Percentiles rank a stretch among this genome's conserved stretches.
phyloP scores from a whole-genome alignment of 1,140 invertebrate genomes.

The Cecropterus lyciades region DNA sequence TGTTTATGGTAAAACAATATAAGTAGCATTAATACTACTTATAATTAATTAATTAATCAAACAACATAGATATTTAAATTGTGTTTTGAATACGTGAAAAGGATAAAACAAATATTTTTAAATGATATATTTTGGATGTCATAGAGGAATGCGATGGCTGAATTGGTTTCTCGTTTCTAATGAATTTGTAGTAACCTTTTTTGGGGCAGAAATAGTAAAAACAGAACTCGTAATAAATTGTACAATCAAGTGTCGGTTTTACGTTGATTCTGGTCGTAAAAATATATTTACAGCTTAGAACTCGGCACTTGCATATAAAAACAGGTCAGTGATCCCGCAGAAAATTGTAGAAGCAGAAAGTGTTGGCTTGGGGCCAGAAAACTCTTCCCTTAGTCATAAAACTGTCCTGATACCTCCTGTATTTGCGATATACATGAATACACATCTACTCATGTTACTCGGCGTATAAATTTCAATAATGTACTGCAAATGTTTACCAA shows the following conservation, averaged over 20 bases:
- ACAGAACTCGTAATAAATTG: slow-evolving; percentile 1
- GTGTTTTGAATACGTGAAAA: too few species aligned
- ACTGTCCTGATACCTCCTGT: slow-evolving; percentile 22
- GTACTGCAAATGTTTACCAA: slow-evolving; percentile 8
- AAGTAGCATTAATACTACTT: too few species aligned
- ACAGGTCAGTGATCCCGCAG: slow-evolving; percentile 26
- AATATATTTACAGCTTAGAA: slow-evolving; percentile 31
- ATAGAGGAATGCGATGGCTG: too few species aligned
- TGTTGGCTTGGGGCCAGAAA: slow-evolving; percentile 38
- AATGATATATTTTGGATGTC: too few species aligned
- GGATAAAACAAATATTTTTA: too few species aligned
- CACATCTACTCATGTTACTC: slow-evolving; percentile 15
- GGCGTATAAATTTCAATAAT: slow-evolving; percentile 9
- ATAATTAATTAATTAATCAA: too few species aligned
- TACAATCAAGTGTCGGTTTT: not conserved
- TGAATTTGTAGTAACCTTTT: not conserved
- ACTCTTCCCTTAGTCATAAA: slow-evolving; percentile 30
- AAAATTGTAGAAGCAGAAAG: slow-evolving; percentile 35
- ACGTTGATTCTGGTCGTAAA: slow-evolving; percentile 15
- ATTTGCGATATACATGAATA: slow-evolving; percentile 4
- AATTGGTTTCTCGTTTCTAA: too few species aligned
- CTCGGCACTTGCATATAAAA: slow-evolving; percentile 35
- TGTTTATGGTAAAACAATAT: too few species aligned
- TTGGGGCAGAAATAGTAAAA: not conserved
- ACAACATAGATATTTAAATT: too few species aligned